Evolutionary conservation across 2,113 vertebrate species (phyloP).

Genomic region (Sylvietta virens): DNA sequence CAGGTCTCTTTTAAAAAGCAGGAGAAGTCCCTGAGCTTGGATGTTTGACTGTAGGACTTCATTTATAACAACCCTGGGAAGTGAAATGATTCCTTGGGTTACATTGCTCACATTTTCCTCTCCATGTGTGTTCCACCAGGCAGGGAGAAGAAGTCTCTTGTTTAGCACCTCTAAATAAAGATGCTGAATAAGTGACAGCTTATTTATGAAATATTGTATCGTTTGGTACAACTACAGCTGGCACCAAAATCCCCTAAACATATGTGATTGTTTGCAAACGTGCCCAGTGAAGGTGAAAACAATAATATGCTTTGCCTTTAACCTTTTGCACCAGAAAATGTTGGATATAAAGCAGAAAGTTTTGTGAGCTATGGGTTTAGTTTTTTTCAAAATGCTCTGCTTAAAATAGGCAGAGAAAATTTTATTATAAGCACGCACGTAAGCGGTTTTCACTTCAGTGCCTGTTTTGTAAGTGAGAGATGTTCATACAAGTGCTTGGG

Average conservation of each 20-base stretch:
- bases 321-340: constrained; percentile 13
- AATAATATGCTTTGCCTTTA: constrained; percentile 22
- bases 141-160: constrained; percentile 26
- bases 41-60: neutral
- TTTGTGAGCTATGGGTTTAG: neutral
- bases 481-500: neutral
- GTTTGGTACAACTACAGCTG: constrained; percentile 40
- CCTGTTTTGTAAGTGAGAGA: neutral
- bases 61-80: neutral
- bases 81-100: neutral
- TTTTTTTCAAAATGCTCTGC: neutral
- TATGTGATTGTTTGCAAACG: constrained; percentile 55
- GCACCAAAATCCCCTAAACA: constrained; percentile 42
- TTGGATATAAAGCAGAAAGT: neutral
- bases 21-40: neutral
- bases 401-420: neutral
- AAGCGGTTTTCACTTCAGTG: neutral
- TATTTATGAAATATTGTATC: constrained; percentile 51
- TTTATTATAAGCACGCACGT: neutral
- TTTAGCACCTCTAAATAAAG: constrained; percentile 60
- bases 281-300: constrained; percentile 51
- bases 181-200: constrained; percentile 51
- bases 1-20: neutral
- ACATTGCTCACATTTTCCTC: neutral
- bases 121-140: neutral